These are phyloP conservation scores for Gryllus longicercus DNA, from an alignment of 2,888 invertebrate species.

Conservation along the genomic window DNA sequence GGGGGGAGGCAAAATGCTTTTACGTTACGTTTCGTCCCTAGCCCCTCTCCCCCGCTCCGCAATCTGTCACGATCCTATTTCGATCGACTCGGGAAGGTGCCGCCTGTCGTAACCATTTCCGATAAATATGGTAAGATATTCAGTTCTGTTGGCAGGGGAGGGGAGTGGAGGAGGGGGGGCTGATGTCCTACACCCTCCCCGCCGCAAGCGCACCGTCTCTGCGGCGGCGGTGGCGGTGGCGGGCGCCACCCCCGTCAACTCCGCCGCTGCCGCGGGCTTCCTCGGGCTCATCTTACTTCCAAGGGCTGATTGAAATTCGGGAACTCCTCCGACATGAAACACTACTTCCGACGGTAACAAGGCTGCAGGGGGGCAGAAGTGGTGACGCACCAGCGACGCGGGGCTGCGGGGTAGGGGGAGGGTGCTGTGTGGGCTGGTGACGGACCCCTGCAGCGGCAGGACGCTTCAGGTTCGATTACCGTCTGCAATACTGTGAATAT, in stretches of 20 bases:
- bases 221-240: too few species aligned
- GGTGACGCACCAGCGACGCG: too few species aligned
- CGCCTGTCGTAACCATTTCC: constrained; percentile 2
- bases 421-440: too few species aligned
- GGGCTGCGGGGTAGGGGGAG: too few species aligned
- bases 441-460: too few species aligned
- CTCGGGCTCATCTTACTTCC: neutral
- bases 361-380: too few species aligned
- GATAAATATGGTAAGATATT: constrained; percentile 17
- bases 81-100: neutral
- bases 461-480: too few species aligned
- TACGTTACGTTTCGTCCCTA: neutral
- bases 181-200: too few species aligned
- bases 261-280: neutral
- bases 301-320: constrained; percentile 8
- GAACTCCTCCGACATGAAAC: neutral
- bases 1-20: neutral
- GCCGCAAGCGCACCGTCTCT: too few species aligned
- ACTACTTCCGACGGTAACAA: neutral
- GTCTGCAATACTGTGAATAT: too few species aligned
- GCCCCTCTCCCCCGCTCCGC: neutral
- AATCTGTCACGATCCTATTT: constrained; percentile 10
- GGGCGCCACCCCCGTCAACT: too few species aligned
- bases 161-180: neutral
- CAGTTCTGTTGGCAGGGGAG: neutral